These are phyloP conservation scores for Aphyosemion australe DNA, from an alignment of 2,113 vertebrate genomes.

Conservation along the genomic window DNA sequence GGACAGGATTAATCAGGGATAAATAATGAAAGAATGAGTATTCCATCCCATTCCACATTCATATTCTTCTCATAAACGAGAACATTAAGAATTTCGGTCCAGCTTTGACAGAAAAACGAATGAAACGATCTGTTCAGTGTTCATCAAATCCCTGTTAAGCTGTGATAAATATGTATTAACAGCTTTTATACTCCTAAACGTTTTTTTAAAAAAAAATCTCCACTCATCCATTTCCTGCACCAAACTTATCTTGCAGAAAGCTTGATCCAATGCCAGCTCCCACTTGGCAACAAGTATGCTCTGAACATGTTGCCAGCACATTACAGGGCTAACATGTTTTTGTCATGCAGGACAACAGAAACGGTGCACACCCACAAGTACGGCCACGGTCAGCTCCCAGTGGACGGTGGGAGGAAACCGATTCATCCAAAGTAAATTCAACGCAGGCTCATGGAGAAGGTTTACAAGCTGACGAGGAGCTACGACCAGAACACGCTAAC, in stretches of 20 bases:
- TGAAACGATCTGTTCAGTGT: background rate
- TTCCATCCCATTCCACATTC: too few species aligned
- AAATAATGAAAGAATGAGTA: too few species aligned
- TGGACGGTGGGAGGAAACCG: background rate
- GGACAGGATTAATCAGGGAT: too few species aligned
- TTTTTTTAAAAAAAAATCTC: background rate
- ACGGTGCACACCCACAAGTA: background rate
- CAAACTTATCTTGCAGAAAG: background rate
- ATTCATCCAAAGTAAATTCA: conserved; percentile 10
- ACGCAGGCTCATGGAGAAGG: conserved; percentile 7
- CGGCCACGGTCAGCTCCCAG: background rate
- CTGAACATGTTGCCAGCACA: background rate
- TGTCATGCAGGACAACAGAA: background rate
- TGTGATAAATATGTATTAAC: background rate
- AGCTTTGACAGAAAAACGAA: too few species aligned
- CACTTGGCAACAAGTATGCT: background rate
- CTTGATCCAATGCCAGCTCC: background rate
- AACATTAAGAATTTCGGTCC: too few species aligned
- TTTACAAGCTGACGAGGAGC: too few species aligned
- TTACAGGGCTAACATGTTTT: background rate
- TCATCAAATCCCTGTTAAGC: background rate
- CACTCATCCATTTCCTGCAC: too few species aligned
- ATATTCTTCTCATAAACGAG: too few species aligned
- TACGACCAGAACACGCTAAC: too few species aligned
- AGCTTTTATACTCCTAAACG: background rate